Evolutionary conservation across 2,113 vertebrate genomes (phyloP).

Genomic region (Anhinga rufa): DNA sequence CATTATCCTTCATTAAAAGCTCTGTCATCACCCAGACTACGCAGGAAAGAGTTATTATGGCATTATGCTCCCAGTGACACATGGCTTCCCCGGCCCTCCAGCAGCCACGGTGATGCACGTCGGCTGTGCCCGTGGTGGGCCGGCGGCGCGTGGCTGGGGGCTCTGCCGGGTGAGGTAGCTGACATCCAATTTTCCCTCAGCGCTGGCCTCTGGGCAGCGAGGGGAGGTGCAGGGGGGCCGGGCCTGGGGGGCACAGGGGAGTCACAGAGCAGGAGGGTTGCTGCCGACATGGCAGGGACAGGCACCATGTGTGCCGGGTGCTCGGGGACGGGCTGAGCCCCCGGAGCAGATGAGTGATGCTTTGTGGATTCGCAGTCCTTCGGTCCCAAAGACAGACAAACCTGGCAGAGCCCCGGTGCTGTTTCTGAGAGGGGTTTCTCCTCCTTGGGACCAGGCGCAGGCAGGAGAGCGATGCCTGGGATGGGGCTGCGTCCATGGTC

Average conservation of each 20-base stretch:
- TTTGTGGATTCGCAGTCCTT: accelerated
- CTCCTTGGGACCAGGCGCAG: accelerated
- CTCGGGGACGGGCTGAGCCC: neutral
- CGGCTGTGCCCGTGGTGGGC: neutral
- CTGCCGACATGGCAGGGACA: accelerated
- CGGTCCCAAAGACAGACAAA: neutral
- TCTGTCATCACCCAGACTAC: neutral
- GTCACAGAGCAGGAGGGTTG: neutral
- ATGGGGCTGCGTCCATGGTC: neutral
- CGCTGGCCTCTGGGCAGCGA: neutral
- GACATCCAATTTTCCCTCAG: accelerated
- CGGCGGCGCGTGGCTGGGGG: accelerated
- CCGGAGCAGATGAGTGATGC: accelerated
- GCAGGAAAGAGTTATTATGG: neutral
- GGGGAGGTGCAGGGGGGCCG: neutral
- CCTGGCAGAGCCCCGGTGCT: neutral
- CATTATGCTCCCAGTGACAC: neutral
- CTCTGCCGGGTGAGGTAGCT: neutral
- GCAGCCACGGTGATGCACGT: neutral
- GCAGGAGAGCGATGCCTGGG: neutral
- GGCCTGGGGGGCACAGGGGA: neutral
- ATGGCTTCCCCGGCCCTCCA: neutral
- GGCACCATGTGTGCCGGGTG: accelerated
- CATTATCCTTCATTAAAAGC: slow-evolving; percentile 7
- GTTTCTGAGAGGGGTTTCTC: neutral